Percentiles rank a stretch among this genome's conserved stretches.
phyloP scores from a whole-genome alignment of 2,113 vertebrate species.

The Proterorhinus semilunaris region DNA sequence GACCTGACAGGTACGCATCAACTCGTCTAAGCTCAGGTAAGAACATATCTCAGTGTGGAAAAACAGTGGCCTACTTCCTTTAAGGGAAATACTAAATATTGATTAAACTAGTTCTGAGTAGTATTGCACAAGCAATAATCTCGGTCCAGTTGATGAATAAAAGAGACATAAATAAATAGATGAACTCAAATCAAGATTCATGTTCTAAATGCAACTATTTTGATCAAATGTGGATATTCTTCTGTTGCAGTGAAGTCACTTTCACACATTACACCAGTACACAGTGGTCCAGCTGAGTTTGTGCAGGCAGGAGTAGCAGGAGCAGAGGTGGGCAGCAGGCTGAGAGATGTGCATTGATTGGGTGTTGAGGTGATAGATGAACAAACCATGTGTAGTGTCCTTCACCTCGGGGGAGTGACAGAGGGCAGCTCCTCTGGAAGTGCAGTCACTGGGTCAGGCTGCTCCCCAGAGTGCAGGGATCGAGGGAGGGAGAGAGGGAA shows the following conservation, averaged over 20 bases:
- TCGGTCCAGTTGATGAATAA: too few species aligned
- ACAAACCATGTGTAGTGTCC: constrained; percentile 35
- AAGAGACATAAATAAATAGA: not conserved
- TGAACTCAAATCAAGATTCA: not conserved
- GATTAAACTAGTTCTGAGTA: too few species aligned
- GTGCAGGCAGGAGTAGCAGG: constrained; percentile 6
- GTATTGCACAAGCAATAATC: too few species aligned
- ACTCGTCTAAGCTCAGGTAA: too few species aligned
- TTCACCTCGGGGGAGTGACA: constrained; percentile 39
- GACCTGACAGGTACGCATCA: too few species aligned
- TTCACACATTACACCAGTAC: not conserved
- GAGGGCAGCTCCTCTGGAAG: constrained; percentile 33
- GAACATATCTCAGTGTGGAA: too few species aligned
- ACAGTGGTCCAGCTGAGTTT: not conserved
- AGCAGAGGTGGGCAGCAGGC: constrained; percentile 15
- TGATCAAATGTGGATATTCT: constrained; percentile 10
- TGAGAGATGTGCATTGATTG: constrained; percentile 59
- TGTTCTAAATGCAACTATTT: constrained; percentile 28
- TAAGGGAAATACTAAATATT: too few species aligned
- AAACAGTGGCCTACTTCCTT: too few species aligned
- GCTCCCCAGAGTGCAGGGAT: constrained; percentile 56
- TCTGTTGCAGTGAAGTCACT: too few species aligned
- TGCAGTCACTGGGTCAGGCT: constrained; percentile 54
- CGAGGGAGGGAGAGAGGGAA: constrained; percentile 40
- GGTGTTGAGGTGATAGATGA: constrained; percentile 39